Conservation (phyloP, 35 echinoderm and acorn worm species). For the Lytechinus pictus region DNA sequence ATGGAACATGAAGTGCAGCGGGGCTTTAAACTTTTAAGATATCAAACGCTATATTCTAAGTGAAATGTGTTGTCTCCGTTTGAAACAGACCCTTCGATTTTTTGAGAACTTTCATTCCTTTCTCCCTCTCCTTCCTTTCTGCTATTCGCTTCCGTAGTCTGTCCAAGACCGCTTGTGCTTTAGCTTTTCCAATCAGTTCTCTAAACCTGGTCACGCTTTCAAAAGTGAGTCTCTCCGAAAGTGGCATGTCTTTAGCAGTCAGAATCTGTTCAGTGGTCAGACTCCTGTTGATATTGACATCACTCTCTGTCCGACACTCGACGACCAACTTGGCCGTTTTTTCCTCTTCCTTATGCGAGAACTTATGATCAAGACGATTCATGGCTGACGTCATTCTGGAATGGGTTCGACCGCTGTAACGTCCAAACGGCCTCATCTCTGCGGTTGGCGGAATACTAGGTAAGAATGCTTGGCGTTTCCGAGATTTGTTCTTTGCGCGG, state of each 20-base stretch:
- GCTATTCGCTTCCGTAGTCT: constrained; percentile 37
- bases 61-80: background rate
- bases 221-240: constrained; percentile 65
- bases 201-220: constrained; percentile 6
- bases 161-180: constrained; percentile 51
- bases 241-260: constrained; percentile 55
- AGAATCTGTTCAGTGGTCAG: constrained; percentile 68
- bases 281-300: constrained; percentile 58
- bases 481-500: background rate
- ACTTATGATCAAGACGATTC: constrained; percentile 54
- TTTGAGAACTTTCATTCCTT: constrained; percentile 26
- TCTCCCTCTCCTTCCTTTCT: constrained; percentile 56
- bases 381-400: constrained; percentile 56
- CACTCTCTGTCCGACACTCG: constrained; percentile 62
- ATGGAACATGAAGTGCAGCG: no score
- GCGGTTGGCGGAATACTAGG: constrained; percentile 27
- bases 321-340: constrained; percentile 58
- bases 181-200: constrained; percentile 43
- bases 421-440: constrained; percentile 55
- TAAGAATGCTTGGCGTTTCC: background rate
- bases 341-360: constrained; percentile 44
- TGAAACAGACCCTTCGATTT: constrained; percentile 26
- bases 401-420: constrained; percentile 66
- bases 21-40: no score
- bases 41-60: no score